Evolutionary conservation across 2,888 invertebrate species (phyloP), one percentile per base, ranked within the genome.

Genomic region (Oligia fasciuncula): DNA sequence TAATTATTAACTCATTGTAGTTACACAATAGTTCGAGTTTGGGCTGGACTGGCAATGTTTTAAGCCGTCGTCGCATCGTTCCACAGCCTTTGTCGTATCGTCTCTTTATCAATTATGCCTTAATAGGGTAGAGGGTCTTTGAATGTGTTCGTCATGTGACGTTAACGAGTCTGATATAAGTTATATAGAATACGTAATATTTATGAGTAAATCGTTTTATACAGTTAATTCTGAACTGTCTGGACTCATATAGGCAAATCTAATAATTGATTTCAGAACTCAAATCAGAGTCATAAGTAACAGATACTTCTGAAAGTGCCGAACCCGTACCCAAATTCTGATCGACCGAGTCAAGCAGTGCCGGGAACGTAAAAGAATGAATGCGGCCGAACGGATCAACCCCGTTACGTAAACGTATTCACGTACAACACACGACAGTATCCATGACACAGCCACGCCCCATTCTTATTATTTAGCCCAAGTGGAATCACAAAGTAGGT

Each of bases 21-120:
- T n/a, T 29, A 79, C 29, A 87, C 87, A 89, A 89, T 85, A 83
- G 78, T 89, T 80, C 66, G 62, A 35, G 70, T 75, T 80, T 11
- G 54, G 51, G 62, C 76, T 69, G 63, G 43, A 67, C 71, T 77
- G 17, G 60, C 43, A 67, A 78, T 79, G 77, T 72, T 78, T 75
- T 9, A 66, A 49, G 40, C 46, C 9, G 19, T 62, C 46, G 29
- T 29, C 29, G 29, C 29, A 29, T 29, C 29, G n/a, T 17, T 69
- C 84, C 43, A 5, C 9, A 51, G 11, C 81, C 63, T 75, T 87
- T 85, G 68, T 84, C 29, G 9, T 67, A 66, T 81, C 74, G 40
- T 70, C 23, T 77, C 77, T 85, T 70, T 76, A 81, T 73, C 85
- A 81, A 87, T 85, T 85, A 87, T 78, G n/a, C 49, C 72, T 73